phyloP scores from a whole-genome alignment of 2,113 vertebrate genomes.

The Leptodactylus fuscus region DNA sequence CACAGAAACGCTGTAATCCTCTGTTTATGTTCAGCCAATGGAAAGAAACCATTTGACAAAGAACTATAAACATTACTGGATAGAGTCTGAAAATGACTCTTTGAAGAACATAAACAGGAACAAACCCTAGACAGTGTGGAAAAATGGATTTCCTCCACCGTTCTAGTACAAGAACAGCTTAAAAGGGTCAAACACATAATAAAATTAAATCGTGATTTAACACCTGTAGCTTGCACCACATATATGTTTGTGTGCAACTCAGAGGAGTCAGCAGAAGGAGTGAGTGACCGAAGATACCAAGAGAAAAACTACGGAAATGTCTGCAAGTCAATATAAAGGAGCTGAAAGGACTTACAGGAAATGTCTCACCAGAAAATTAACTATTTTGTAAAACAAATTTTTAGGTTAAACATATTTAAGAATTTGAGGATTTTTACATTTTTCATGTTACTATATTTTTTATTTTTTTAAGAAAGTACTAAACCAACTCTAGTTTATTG shows the following conservation, averaged over 20 bases:
- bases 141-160: conserved; percentile 31
- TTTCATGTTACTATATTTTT: too few relatives aligned
- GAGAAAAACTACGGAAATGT: too few relatives aligned
- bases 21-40: conserved; percentile 48
- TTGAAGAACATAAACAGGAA: conserved; percentile 55
- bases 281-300: background rate
- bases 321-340: too few relatives aligned
- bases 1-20: conserved; percentile 40
- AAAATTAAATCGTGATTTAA: background rate
- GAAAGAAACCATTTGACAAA: conserved; percentile 54
- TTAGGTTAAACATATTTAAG: too few relatives aligned
- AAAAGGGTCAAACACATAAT: background rate
- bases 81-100: conserved; percentile 25
- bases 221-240: background rate
- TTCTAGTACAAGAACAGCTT: background rate
- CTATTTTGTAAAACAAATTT: too few relatives aligned
- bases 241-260: background rate
- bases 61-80: conserved; percentile 39
- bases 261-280: background rate
- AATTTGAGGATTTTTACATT: too few relatives aligned
- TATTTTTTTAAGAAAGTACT: too few relatives aligned
- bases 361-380: too few relatives aligned
- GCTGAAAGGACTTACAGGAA: too few relatives aligned
- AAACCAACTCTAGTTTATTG: too few relatives aligned
- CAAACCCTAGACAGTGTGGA: conserved; percentile 4